phyloP scores from a whole-genome alignment of 1,140 invertebrate species.

The Aphis gossypii region DNA sequence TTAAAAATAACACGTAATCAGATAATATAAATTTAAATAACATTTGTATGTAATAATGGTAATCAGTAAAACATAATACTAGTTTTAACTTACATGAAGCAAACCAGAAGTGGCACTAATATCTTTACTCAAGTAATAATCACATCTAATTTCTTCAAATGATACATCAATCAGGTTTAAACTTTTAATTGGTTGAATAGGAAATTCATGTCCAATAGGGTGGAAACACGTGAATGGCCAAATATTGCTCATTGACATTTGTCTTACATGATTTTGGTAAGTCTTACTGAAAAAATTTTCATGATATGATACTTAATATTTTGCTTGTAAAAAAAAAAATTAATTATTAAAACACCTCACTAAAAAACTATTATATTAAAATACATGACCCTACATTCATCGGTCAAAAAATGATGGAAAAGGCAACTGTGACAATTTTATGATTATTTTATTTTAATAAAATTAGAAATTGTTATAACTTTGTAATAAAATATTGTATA shows the following conservation, averaged over 20 bases:
- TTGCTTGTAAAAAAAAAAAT: background rate
- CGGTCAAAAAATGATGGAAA: too few species aligned
- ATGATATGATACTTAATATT: background rate
- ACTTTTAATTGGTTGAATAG: constrained; percentile 45
- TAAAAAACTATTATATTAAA: background rate
- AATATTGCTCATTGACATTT: background rate
- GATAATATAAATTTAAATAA: background rate
- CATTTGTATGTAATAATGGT: background rate
- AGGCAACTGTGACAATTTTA: too few species aligned
- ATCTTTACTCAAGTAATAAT: constrained; percentile 19
- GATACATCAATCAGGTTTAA: constrained; percentile 28
- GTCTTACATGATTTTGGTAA: background rate
- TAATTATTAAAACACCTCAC: background rate
- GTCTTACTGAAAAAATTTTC: background rate
- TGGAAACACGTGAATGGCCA: constrained; percentile 49
- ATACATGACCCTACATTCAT: background rate
- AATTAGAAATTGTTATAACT: too few species aligned
- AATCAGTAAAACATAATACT: background rate
- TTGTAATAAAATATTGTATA: too few species aligned
- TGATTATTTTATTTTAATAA: too few species aligned
- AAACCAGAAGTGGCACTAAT: background rate
- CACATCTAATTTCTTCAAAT: constrained; percentile 52
- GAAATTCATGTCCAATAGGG: background rate
- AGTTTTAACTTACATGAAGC: constrained; percentile 26
- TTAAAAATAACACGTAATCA: background rate